Evolutionary conservation across 2,888 invertebrate species (phyloP).

Genomic region (Lasius platythorax): DNA sequence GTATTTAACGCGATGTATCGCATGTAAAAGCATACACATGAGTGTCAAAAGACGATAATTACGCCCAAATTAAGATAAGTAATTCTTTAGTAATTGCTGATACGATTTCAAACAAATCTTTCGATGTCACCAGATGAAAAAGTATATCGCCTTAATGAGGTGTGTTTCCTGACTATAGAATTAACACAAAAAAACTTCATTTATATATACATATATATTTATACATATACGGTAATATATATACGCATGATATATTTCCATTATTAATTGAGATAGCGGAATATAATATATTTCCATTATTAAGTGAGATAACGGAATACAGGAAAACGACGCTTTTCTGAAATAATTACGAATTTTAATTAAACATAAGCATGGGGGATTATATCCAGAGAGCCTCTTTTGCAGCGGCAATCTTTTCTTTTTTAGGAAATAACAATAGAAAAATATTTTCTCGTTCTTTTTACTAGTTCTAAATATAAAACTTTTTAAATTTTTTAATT

Average conservation of each 20-base stretch:
- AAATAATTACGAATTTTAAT: slow-evolving; percentile 39
- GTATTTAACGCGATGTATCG: slow-evolving; percentile 55
- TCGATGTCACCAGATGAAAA: background rate
- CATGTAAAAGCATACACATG: background rate
- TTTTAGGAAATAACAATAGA: background rate
- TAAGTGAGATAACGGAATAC: slow-evolving; percentile 35
- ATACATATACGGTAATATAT: too few species aligned
- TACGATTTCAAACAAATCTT: slow-evolving; percentile 19
- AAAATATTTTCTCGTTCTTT: background rate
- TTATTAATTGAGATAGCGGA: too few species aligned
- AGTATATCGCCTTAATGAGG: slow-evolving; percentile 9
- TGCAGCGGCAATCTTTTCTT: background rate
- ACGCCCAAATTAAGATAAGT: slow-evolving; percentile 35
- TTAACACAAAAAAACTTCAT: background rate
- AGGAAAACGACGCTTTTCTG: slow-evolving; percentile 10
- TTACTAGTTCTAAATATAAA: background rate
- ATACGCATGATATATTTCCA: too few species aligned
- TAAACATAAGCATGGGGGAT: slow-evolving; percentile 16
- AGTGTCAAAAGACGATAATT: slow-evolving; percentile 10
- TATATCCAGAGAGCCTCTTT: background rate
- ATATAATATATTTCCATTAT: slow-evolving; percentile 1
- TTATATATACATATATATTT: background rate
- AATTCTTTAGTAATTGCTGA: background rate
- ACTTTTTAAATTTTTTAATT: background rate
- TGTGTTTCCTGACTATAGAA: background rate